Conservation (phyloP, 2,797 vertebrate species). For the Molossus alvarezi region DNA sequence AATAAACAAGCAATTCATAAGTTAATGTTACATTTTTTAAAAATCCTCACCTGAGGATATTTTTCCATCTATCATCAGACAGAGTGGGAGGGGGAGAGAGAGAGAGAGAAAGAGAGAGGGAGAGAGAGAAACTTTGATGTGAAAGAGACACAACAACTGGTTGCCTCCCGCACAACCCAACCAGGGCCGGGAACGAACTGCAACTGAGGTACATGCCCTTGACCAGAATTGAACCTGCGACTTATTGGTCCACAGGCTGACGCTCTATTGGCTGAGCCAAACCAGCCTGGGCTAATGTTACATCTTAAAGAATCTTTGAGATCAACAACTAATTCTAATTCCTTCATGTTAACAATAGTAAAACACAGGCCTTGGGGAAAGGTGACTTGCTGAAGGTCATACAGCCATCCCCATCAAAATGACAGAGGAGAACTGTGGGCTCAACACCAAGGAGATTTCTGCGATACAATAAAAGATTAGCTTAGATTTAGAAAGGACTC, state of each 20-base stretch:
- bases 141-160: no score
- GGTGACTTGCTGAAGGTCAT: neutral
- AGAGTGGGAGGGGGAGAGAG: no score
- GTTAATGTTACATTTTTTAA: neutral
- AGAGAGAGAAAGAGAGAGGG: no score
- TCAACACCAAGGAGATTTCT: constrained; percentile 21
- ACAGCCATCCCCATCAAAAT: neutral
- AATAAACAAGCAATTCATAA: neutral
- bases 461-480: neutral
- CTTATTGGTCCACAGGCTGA: no score
- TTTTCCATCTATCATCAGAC: no score
- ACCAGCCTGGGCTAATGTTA: neutral
- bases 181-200: no score
- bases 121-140: no score
- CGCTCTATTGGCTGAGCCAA: no score
- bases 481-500: constrained; percentile 40
- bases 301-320: constrained; percentile 1
- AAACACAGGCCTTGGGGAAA: neutral
- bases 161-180: no score
- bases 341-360: neutral
- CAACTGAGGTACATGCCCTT: no score
- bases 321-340: neutral
- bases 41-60: no score
- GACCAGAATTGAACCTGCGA: no score
- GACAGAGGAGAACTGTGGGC: neutral